Base-by-base conservation (phyloP, 1,140 invertebrate genomes). In the Cotesia glomerata region DNA sequence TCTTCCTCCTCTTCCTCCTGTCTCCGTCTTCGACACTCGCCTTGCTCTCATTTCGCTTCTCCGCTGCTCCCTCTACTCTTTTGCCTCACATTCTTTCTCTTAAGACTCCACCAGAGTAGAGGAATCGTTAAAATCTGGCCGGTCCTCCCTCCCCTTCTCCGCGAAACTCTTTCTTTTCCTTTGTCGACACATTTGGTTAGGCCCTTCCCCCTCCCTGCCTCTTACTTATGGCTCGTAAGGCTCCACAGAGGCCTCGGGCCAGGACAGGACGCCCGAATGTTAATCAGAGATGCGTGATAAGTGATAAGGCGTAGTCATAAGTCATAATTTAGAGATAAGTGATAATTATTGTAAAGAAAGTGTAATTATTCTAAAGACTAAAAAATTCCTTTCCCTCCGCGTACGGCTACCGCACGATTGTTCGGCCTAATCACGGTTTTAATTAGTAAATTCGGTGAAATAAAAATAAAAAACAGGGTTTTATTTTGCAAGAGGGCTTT, bases 101-200 rank as follows among this genome's bases (percentile, higher is more conserved):
- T 87, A 87, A 87, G 85, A 86, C 85, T 86, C 83, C 84, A 85
- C 84, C 85, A 83, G 85, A 85, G 84, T 84, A 83, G 85, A 85
- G 84, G 85, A 87, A 87, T 87, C 86, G 85, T 86, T 87, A 87
- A 86, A 87, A 87, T 87, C 86, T 87, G 86, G 86, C 85, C 85
- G 84, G 83, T 81, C 70, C 69, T 51, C 49, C 71, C 56, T 56
- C 59, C 71, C 16, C 63, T 35, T 32, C 65, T 59, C 69, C 69
- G 45, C 65, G 9, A 63, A 45, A 39, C 72, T 54, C 36, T 61
- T 69, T 73, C 35, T 32, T 64, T 62, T 64, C 62, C 62, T 62
- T 56, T 59, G 59, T 64, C 26, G 49, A 64, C 35, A 26, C 26
- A 26, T 26, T 26, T 26, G 26, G 26, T 26, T 26, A 26, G 26